A percentile compares a stretch with the other conserved stretches of the same genome.
These are phyloP conservation scores for Zonotrichia leucophrys DNA, from an alignment of 2,113 vertebrate genomes.

Conservation along the genomic window DNA sequence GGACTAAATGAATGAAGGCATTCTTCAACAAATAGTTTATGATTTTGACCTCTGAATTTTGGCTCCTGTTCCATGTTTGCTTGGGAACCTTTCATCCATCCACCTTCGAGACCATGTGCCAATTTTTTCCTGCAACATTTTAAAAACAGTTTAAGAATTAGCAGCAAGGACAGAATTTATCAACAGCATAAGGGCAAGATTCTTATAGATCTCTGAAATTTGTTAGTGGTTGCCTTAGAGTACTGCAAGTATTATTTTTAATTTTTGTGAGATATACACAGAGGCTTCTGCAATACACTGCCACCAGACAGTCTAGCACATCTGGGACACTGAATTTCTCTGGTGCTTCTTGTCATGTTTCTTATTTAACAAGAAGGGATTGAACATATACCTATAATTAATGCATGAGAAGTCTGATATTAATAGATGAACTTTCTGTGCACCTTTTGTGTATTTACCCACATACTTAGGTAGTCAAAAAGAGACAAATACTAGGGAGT, in stretches of 20 bases:
- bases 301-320: background rate
- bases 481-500: background rate
- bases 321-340: background rate
- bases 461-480: background rate
- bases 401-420: background rate
- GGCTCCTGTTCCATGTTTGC: background rate
- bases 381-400: background rate
- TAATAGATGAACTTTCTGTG: background rate
- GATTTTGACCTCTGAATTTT: constrained; percentile 58
- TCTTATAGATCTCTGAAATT: background rate
- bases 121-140: background rate
- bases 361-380: background rate
- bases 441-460: background rate
- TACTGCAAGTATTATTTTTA: background rate
- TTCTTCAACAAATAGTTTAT: constrained; percentile 38
- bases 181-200: background rate
- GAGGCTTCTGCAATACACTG: background rate
- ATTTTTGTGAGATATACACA: background rate
- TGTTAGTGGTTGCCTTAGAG: background rate
- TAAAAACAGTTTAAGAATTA: constrained; percentile 6
- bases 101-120: background rate
- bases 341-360: background rate
- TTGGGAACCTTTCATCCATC: constrained; percentile 28
- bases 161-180: constrained; percentile 18
- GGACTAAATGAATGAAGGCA: constrained; percentile 16